phyloP scores from a whole-genome alignment of 2,888 invertebrate species.

The Electrophaes corylata region DNA sequence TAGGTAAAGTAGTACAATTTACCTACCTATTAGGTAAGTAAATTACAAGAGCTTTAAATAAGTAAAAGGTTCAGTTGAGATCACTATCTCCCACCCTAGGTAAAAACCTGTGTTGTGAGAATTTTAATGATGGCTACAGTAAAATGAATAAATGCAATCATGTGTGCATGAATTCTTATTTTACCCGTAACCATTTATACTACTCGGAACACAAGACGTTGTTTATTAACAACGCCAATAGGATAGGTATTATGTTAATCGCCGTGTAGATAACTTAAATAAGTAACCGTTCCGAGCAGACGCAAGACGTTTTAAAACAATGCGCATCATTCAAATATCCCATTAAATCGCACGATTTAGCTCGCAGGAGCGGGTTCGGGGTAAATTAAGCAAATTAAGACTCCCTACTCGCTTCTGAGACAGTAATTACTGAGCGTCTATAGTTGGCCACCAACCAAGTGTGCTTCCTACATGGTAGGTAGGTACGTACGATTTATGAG shows the following conservation, averaged over 20 bases:
- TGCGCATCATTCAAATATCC: constrained; percentile 77
- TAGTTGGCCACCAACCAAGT: constrained; percentile 75
- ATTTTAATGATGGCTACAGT: too few species aligned
- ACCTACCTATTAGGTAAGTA: too few species aligned
- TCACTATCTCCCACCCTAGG: too few species aligned
- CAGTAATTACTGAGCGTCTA: constrained; percentile 76
- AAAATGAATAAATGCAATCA: not conserved
- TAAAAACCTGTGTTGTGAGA: too few species aligned
- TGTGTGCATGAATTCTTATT: not conserved
- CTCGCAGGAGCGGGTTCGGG: constrained; percentile 64
- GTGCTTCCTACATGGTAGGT: constrained; percentile 43
- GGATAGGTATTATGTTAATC: constrained; percentile 39
- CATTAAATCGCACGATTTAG: constrained; percentile 78
- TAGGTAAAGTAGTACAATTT: too few species aligned
- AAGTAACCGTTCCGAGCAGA: constrained; percentile 62
- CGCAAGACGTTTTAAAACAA: constrained; percentile 73
- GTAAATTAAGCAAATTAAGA: constrained; percentile 83
- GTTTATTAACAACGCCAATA: constrained; percentile 37
- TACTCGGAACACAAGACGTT: constrained; percentile 30
- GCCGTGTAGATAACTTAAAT: constrained; percentile 40
- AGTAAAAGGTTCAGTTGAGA: too few species aligned
- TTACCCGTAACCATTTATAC: too few species aligned
- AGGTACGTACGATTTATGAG: constrained; percentile 56
- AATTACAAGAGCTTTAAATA: too few species aligned
- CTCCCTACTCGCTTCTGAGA: constrained; percentile 72